Conservation (phyloP, 2,113 vertebrate species). For the Diglossa brunneiventris region DNA sequence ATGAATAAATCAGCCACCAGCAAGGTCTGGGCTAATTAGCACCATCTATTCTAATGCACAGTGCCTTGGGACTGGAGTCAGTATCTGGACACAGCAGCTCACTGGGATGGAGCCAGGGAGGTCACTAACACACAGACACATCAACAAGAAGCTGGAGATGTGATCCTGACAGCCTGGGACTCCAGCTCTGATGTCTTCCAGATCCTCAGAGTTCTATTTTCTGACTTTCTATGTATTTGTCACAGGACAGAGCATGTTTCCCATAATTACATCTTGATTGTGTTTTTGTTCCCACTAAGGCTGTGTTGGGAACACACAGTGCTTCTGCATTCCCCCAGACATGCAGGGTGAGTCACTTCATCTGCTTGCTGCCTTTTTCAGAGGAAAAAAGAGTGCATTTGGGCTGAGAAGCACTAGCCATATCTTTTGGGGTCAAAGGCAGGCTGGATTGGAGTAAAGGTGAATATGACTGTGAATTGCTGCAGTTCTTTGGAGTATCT, state of each 20-base stretch:
- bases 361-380: background rate
- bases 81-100: background rate
- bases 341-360: background rate
- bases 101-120: background rate
- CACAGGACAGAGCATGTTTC: background rate
- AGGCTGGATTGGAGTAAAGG: background rate
- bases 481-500: background rate
- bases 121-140: background rate
- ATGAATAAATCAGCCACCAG: background rate
- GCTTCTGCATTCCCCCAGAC: background rate
- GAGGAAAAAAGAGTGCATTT: background rate
- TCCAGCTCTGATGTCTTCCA: conserved; percentile 18
- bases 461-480: background rate
- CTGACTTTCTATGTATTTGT: background rate
- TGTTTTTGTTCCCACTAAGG: background rate
- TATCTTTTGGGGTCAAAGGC: background rate
- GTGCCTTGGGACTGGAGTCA: background rate
- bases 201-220: background rate
- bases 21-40: background rate
- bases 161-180: background rate
- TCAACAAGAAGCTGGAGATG: background rate
- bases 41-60: background rate
- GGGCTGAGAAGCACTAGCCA: background rate
- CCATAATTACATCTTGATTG: background rate
- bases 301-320: background rate